These are phyloP conservation scores for Heliornis fulica DNA, from an alignment of 2,113 vertebrate species.

Conservation along the genomic window DNA sequence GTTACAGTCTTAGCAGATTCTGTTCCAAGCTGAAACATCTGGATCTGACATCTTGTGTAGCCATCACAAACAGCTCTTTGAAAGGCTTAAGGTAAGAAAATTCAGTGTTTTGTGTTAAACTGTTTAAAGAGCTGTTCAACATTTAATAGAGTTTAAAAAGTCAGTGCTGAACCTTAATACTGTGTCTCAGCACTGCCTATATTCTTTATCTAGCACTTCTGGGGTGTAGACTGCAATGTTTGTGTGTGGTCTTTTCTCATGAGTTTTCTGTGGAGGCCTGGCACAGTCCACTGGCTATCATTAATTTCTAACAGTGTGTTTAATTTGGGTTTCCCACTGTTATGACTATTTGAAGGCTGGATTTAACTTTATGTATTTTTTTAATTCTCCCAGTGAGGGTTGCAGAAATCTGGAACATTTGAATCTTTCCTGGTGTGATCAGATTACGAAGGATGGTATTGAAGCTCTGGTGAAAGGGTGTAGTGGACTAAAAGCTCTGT, in stretches of 20 bases:
- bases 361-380: constrained; percentile 63
- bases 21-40: constrained; percentile 93
- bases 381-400: constrained; percentile 81
- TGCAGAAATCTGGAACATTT: constrained; percentile 90
- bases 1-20: constrained; percentile 94
- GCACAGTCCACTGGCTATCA: constrained; percentile 32
- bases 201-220: not conserved
- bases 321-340: constrained; percentile 62
- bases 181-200: not conserved
- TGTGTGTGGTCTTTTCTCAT: constrained; percentile 50
- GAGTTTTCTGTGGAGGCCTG: constrained; percentile 25
- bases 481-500: constrained; percentile 82
- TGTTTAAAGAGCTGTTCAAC: not conserved
- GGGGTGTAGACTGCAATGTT: not conserved
- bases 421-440: constrained; percentile 94
- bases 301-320: constrained; percentile 58
- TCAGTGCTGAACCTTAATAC: not conserved
- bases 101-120: not conserved
- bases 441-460: constrained; percentile 90
- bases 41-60: constrained; percentile 94
- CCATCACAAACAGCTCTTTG: constrained; percentile 91
- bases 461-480: constrained; percentile 91
- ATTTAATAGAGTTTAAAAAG: not conserved
- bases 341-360: constrained; percentile 61
- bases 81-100: constrained; percentile 88